Base-by-base conservation (phyloP, 1,140 invertebrate genomes). In the Scaptomyza montana region DNA sequence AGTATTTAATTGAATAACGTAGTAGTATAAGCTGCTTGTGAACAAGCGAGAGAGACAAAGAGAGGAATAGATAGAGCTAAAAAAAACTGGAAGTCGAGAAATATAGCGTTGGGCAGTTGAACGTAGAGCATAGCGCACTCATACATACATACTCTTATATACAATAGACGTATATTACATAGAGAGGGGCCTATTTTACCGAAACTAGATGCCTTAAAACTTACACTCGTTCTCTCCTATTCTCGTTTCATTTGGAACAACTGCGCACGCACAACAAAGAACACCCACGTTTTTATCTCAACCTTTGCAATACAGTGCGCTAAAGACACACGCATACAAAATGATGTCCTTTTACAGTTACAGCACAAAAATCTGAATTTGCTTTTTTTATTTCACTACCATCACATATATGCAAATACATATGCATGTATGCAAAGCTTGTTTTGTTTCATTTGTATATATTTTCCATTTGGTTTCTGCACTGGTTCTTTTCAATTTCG, bases 1-100 rank as follows among this genome's bases (percentile, higher is more conserved):
- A 86, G 82, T 86, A 87, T 86, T 86, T 78, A 66, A 82, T 86
- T 78, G 78, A 87, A 78, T 75, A 87, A 87, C 78, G 82, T 87
- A 86, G 82, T 89, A 87, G 81, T 64, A 61, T 64, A 39, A 33
- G 51, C 43, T 65, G 21, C 21, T 25, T 25, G 21, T 25, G 41
- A 54, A 28, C 13, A 6, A 12, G 16, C 33, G 28, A 45, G 33
- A 41, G 39, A 13, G 16, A 41, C 13, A 0, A 6, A 13, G 8
- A 12, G 46, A 13, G 10, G 33, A 28, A 4, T 8, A 5, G 13
- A 39, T 13, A 16, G 13, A 21, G 10, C 13, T 10, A 13, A 1
- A 7, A 63, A 33, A 33, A 25, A 2, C 21, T 25, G 21, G 21
- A 25, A 21, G 21, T 30, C 55, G 21, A 7, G 47, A 12, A 12